Evolutionary conservation across 2,113 vertebrate genomes (phyloP).

Genomic region (Raphicerus campestris): DNA sequence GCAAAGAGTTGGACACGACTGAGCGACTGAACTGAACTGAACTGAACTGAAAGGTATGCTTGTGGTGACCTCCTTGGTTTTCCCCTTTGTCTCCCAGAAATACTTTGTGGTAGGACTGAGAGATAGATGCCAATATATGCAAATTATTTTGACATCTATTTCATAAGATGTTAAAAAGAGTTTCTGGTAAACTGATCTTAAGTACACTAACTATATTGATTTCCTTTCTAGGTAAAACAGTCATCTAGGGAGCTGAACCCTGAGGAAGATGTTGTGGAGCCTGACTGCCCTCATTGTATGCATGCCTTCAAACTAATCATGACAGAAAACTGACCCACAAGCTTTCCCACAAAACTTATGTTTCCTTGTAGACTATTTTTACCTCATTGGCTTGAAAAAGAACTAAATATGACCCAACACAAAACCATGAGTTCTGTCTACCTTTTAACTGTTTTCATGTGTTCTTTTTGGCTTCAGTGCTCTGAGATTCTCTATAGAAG

Average conservation of each 20-base stretch:
- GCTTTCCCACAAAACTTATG: background rate
- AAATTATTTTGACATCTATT: background rate
- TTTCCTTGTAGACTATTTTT: background rate
- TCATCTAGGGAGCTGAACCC: background rate
- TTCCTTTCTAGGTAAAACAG: background rate
- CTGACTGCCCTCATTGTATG: background rate
- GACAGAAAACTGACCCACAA: background rate
- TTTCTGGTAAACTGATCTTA: background rate
- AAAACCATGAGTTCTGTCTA: background rate
- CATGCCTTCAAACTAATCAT: fast-evolving
- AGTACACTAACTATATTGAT: background rate
- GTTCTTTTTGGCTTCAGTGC: background rate
- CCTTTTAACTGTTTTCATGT: background rate
- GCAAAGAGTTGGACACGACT: no score
- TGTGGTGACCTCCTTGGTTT: background rate
- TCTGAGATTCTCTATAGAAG: background rate
- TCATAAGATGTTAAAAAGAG: background rate
- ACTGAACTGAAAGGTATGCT: background rate
- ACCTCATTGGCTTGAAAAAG: background rate
- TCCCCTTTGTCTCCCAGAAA: background rate
- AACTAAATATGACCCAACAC: background rate
- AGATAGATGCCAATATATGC: background rate
- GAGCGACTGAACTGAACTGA: no score
- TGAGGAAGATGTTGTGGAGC: background rate
- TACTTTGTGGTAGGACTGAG: background rate